Conservation (phyloP, 2,113 vertebrate species). For the Poecile atricapillus region DNA sequence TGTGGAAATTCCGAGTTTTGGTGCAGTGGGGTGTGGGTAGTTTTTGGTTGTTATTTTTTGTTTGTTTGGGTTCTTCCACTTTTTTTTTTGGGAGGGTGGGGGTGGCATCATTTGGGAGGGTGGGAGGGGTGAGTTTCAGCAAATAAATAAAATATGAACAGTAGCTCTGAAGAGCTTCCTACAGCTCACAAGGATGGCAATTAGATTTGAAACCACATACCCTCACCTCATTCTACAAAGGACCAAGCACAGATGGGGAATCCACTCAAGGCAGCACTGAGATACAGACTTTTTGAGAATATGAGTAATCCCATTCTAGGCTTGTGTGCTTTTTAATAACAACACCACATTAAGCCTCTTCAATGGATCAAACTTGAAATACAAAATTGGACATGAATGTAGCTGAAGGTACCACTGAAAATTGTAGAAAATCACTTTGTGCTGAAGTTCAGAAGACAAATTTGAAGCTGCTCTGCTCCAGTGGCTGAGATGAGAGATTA, state of each 20-base stretch:
- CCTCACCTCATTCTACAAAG: not conserved
- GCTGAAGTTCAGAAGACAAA: not conserved
- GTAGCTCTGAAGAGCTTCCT: not conserved
- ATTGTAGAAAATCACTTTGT: not conserved
- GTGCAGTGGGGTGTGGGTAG: fast-evolving
- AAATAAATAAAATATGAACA: not conserved
- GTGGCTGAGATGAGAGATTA: not conserved
- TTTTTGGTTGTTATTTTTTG: not conserved
- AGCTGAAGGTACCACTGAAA: not conserved
- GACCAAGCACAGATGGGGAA: not conserved
- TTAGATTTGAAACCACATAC: not conserved
- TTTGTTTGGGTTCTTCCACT: not conserved
- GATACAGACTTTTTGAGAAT: not conserved
- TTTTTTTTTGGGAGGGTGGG: fast-evolving
- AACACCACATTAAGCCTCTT: not conserved
- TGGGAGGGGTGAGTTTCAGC: not conserved
- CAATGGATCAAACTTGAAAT: not conserved
- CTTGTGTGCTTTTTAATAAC: not conserved
- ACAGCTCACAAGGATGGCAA: not conserved
- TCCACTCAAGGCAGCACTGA: not conserved
- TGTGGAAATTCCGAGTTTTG: not conserved
- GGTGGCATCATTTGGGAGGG: fast-evolving
- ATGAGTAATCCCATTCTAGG: not conserved
- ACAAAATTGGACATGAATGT: not conserved
- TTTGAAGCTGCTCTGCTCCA: conserved; percentile 22